These are phyloP conservation scores for Nettapus auritus DNA, from an alignment of 2,113 vertebrate species.

Conservation along the genomic window DNA sequence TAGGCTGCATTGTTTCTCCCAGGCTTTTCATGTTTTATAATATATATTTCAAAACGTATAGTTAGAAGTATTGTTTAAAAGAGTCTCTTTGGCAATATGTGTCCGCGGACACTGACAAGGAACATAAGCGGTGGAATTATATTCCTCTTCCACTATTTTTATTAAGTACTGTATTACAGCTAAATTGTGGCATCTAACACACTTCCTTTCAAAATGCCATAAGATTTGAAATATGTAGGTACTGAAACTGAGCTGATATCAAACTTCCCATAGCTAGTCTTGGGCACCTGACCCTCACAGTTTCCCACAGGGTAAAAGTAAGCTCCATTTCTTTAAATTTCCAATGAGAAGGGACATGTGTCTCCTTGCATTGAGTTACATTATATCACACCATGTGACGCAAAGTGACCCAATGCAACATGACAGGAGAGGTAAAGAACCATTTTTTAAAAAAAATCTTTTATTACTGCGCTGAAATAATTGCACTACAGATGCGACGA, in stretches of 20 bases:
- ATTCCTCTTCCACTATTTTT: not conserved
- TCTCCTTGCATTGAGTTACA: conserved; percentile 80
- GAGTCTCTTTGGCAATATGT: not conserved
- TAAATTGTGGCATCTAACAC: conserved; percentile 48
- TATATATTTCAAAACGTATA: not conserved
- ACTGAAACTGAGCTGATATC: conserved; percentile 70
- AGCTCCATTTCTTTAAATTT: conserved; percentile 70
- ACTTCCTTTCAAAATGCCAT: conserved; percentile 42
- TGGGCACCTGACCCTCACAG: conserved; percentile 76
- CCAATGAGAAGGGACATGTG: conserved; percentile 85
- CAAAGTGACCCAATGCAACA: conserved; percentile 70
- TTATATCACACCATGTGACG: conserved; percentile 76
- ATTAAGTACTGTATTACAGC: not conserved
- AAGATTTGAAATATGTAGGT: conserved; percentile 63
- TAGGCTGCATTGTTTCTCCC: not conserved
- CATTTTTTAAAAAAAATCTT: conserved; percentile 35
- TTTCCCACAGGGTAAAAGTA: conserved; percentile 77
- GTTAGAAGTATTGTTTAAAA: not conserved
- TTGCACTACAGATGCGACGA: not conserved
- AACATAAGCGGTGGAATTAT: conserved; percentile 15
- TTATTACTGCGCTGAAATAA: conserved; percentile 6
- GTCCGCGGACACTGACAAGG: not conserved
- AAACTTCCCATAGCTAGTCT: conserved; percentile 69
- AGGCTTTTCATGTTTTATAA: not conserved
- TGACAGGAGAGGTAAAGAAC: conserved; percentile 78